Conservation (phyloP, 1,140 invertebrate species). For the Lordiphosa clarofinis region DNA sequence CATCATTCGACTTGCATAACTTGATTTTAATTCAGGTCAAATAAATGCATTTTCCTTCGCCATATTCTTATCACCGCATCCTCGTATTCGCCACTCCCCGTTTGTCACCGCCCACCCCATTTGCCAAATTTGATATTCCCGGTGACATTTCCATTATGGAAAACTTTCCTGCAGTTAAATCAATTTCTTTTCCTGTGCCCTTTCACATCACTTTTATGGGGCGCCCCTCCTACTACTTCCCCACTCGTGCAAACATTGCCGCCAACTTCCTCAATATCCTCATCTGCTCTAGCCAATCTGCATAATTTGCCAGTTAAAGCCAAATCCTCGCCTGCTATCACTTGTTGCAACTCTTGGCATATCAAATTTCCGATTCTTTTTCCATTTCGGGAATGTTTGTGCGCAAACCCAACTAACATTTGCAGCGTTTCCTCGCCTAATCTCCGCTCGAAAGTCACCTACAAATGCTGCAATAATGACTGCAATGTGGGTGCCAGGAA, state of each 20-base stretch:
- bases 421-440: slow-evolving; percentile 57
- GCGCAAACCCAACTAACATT: slow-evolving; percentile 45
- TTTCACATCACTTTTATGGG: slow-evolving; percentile 11
- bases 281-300: slow-evolving; percentile 36
- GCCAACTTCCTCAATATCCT: slow-evolving; percentile 53
- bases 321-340: slow-evolving; percentile 34
- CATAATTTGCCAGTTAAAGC: slow-evolving; percentile 58
- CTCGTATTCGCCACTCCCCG: background rate
- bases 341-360: slow-evolving; percentile 55
- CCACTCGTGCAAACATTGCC: slow-evolving; percentile 34
- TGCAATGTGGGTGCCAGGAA: slow-evolving; percentile 17
- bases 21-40: too few relatives aligned
- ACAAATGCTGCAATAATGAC: slow-evolving; percentile 68
- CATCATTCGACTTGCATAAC: too few relatives aligned
- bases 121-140: background rate
- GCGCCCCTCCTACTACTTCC: too few relatives aligned
- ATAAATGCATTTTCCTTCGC: slow-evolving; percentile 3
- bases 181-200: slow-evolving; percentile 50
- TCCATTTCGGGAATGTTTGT: slow-evolving; percentile 28
- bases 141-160: slow-evolving; percentile 50
- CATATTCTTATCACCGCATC: background rate
- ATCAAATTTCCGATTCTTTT: slow-evolving; percentile 66
- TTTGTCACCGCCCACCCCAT: background rate
- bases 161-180: slow-evolving; percentile 50
- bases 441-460: slow-evolving; percentile 55